phyloP scores from a whole-genome alignment of 1,140 invertebrate genomes.

The Drosophila bifasciata region DNA sequence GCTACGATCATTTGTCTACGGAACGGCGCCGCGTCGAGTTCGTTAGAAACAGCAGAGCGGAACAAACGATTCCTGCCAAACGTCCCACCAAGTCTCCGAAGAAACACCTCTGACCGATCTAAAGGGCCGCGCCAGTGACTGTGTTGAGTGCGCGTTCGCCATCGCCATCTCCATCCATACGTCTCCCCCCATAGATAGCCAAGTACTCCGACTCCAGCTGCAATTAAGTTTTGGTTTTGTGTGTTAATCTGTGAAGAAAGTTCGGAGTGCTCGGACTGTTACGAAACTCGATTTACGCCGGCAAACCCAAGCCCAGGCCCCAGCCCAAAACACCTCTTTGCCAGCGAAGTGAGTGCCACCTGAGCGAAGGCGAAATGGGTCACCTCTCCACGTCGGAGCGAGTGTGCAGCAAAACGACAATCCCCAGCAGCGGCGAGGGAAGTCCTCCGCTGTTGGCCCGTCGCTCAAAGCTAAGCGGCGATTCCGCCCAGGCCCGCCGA shows the following conservation, averaged over 20 bases:
- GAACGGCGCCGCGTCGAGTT: constrained; percentile 77
- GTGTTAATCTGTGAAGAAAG: constrained; percentile 79
- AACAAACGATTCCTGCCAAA: constrained; percentile 1
- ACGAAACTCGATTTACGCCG: constrained; percentile 64
- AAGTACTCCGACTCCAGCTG: constrained; percentile 50
- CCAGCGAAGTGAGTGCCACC: constrained; percentile 25
- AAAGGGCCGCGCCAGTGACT: constrained; percentile 22
- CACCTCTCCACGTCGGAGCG: constrained; percentile 75
- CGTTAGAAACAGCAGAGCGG: constrained; percentile 70
- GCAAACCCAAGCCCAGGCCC: constrained; percentile 16
- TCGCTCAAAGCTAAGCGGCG: constrained; percentile 53
- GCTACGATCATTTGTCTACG: constrained; percentile 83
- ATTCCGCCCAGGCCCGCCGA: constrained; percentile 50
- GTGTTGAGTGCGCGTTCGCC: constrained; percentile 25
- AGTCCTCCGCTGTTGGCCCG: constrained; percentile 54
- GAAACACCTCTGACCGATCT: constrained; percentile 10
- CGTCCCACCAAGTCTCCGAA: constrained; percentile 5
- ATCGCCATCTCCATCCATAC: constrained; percentile 41
- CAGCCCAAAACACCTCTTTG: constrained; percentile 15
- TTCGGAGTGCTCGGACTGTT: constrained; percentile 53
- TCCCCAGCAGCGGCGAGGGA: constrained; percentile 50
- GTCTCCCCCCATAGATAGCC: constrained; percentile 13
- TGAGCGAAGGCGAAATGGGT: constrained; percentile 64
- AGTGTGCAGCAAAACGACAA: constrained; percentile 66
- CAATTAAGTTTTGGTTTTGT: constrained; percentile 66